These are phyloP conservation scores for Enhydra lutris DNA, from an alignment of 2,113 vertebrate species.

Conservation along the genomic window DNA sequence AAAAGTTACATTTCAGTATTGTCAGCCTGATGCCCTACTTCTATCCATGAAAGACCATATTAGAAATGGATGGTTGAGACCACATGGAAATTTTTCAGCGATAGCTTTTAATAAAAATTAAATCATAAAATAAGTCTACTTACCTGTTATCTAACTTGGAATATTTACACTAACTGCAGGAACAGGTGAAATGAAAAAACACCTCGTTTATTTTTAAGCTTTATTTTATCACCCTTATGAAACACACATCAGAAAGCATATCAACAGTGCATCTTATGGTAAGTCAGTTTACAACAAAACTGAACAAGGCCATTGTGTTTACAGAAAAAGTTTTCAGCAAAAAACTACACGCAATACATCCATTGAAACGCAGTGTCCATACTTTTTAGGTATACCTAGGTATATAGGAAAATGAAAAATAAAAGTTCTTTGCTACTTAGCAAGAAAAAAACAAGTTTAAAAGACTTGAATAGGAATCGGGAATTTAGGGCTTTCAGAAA, in stretches of 20 bases:
- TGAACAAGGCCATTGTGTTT: constrained; percentile 75
- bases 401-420: constrained; percentile 42
- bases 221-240: constrained; percentile 72
- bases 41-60: not conserved
- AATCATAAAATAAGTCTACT: not conserved
- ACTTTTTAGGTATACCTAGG: constrained; percentile 22
- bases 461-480: constrained; percentile 11
- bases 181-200: not conserved
- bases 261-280: constrained; percentile 65
- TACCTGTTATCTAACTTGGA: not conserved
- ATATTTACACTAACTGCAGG: not conserved
- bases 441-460: constrained; percentile 35
- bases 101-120: not conserved
- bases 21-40: not conserved
- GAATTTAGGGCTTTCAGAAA: constrained; percentile 26
- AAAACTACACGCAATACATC: constrained; percentile 53
- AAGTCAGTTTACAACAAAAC: constrained; percentile 71
- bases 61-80: not conserved
- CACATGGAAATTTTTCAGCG: not conserved
- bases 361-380: constrained; percentile 46
- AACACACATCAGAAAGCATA: constrained; percentile 70
- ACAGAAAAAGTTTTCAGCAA: constrained; percentile 65
- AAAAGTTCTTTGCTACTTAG: constrained; percentile 50
- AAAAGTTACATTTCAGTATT: not conserved
- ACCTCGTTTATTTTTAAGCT: constrained; percentile 55